These are phyloP conservation scores for Babylonia areolata DNA, from an alignment of 1,140 invertebrate species.

Conservation along the genomic window DNA sequence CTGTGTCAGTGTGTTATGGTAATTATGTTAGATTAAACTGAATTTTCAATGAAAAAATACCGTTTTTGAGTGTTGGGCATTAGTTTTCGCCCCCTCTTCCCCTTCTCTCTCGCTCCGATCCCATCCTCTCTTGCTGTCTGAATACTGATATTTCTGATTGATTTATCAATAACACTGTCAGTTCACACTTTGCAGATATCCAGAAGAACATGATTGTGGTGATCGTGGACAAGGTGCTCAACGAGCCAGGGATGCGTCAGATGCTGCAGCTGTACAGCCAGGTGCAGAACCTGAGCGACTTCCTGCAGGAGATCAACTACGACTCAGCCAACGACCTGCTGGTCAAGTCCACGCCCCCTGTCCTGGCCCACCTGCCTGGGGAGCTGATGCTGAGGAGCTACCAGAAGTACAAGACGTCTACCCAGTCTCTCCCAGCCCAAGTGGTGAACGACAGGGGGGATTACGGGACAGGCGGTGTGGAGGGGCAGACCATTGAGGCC, in stretches of 20 bases:
- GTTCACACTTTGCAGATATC: constrained; percentile 30
- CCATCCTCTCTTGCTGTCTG: too few relatives aligned
- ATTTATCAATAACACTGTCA: too few relatives aligned
- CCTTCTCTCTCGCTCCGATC: too few relatives aligned
- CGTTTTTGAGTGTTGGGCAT: too few relatives aligned
- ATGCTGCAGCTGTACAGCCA: constrained; percentile 23
- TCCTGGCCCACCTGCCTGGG: constrained; percentile 17
- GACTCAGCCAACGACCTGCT: constrained; percentile 47
- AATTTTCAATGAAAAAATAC: too few relatives aligned
- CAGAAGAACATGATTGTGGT: constrained; percentile 47
- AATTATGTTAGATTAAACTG: too few relatives aligned
- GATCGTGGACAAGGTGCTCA: constrained; percentile 37
- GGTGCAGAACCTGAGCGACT: neutral
- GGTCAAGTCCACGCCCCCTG: constrained; percentile 44
- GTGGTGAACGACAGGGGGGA: constrained; percentile 24
- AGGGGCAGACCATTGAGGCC: neutral
- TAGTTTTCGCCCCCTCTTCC: too few relatives aligned
- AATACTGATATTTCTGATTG: too few relatives aligned
- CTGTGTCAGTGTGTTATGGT: too few relatives aligned
- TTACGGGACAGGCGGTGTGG: neutral
- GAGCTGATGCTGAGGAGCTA: neutral
- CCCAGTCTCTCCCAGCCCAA: neutral
- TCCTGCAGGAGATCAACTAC: constrained; percentile 37
- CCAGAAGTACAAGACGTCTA: neutral
- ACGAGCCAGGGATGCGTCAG: constrained; percentile 37